Evolutionary conservation across 1,140 invertebrate genomes (phyloP).

Genomic region (Archegozetes longisetosus): DNA sequence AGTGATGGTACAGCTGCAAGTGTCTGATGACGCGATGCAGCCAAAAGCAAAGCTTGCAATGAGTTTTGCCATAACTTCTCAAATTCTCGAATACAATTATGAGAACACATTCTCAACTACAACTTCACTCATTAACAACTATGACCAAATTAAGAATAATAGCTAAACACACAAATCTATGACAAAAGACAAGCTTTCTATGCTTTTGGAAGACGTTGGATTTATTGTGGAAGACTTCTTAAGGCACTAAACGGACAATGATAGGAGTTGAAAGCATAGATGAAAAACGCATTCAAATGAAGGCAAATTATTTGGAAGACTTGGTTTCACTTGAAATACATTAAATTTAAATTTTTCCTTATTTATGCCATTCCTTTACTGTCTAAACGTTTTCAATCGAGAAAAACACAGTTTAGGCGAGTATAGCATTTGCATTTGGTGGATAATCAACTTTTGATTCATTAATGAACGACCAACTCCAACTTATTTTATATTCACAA

Average conservation of each 20-base stretch:
- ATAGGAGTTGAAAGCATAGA: no score
- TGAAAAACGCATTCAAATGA: no score
- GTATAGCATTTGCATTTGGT: no score
- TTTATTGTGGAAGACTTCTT: conserved; percentile 11
- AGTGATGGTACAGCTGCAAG: not conserved
- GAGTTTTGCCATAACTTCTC: not conserved
- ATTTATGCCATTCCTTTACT: no score
- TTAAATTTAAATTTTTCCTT: not conserved
- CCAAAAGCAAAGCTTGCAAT: not conserved
- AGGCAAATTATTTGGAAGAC: no score
- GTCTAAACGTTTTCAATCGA: not conserved
- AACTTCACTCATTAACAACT: not conserved
- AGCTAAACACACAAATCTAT: not conserved
- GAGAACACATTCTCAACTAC: not conserved
- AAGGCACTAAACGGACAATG: conserved; percentile 11
- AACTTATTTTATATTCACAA: no score
- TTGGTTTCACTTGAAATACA: not conserved
- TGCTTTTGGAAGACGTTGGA: conserved; percentile 10
- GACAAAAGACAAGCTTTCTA: not conserved
- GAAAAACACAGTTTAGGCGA: not conserved
- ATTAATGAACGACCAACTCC: no score
- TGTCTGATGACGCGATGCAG: not conserved
- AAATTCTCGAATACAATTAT: not conserved
- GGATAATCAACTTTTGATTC: no score
- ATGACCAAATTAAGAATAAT: not conserved